Evolutionary conservation across 2,888 invertebrate genomes (phyloP), one percentile per base, ranked within the genome.

Genomic region (Tuta absoluta): DNA sequence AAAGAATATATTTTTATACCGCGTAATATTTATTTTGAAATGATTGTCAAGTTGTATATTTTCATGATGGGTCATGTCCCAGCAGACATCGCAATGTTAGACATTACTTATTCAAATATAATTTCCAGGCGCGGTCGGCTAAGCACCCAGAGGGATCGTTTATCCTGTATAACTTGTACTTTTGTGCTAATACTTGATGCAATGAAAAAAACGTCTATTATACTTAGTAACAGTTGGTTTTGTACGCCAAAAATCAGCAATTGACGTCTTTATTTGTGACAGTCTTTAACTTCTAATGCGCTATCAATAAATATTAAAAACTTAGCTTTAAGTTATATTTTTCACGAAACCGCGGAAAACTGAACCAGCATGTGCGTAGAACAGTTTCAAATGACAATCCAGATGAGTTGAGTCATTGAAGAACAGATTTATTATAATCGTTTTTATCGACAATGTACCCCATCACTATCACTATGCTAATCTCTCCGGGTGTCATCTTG

Each of bases 401-500:
- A 33, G 33, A 8, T 10, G 33, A 33, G n/a, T 33, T 33, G 28
- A 33, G 33, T 33, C 33, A 8, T 8, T 33, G 1, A 4, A 28
- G 8, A 33, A 33, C 10, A 33, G 45, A n/a, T 12, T 41, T 14
- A 41, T 41, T n/a, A n/a, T n/a, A n/a, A n/a, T 41, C 7, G 17
- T 4, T 33, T 1, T 7, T 45, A 41, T 60, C 60, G 60, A 64
- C 49, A 53, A 48, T 24, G 51, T 14, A n/a, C 60, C 23, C 66
- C 85, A 78, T 65, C 87, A 79, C 89, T 90, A 83, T 70, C 69
- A 81, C 80, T 84, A 89, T 88, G 88, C 84, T 90, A 89, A 90
- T 89, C 87, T 84, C 81, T 77, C 77, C 83, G 84, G 87, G 82
- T 83, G 86, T 87, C 89, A 87, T 86, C 87, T 85, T 90, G 86